Evolutionary conservation across 2,797 vertebrate species (phyloP).

Genomic region (Esox masquinongy): DNA sequence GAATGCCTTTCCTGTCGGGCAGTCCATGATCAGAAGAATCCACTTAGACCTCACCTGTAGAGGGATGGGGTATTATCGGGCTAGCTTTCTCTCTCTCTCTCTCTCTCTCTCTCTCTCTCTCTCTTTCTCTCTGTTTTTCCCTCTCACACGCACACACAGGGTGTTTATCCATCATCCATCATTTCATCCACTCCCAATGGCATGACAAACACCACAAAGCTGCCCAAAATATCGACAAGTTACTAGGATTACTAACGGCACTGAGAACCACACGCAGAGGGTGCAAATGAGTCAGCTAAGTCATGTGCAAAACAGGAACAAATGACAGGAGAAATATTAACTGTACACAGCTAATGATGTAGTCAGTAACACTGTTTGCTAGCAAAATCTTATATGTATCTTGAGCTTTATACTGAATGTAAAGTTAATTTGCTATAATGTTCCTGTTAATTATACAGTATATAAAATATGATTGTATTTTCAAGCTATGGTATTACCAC

Average conservation of each 20-base stretch:
- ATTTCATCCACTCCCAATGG: slow-evolving; percentile 13
- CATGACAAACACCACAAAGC: slow-evolving; percentile 9
- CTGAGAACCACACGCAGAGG: neutral
- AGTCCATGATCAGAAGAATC: slow-evolving; percentile 40
- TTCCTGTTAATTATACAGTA: no score
- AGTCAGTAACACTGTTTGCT: no score
- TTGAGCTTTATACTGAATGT: no score
- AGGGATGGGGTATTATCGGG: slow-evolving; percentile 24
- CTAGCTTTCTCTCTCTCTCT: slow-evolving; percentile 3
- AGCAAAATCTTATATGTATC: no score
- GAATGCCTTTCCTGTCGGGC: slow-evolving; percentile 32
- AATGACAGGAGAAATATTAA: no score
- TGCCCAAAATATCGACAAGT: slow-evolving; percentile 25
- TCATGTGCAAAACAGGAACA: neutral
- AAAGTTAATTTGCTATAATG: no score
- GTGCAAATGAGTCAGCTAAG: neutral
- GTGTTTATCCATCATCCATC: slow-evolving; percentile 18
- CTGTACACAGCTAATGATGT: no score
- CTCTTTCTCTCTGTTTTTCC: neutral
- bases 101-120: neutral
- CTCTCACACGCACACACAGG: neutral
- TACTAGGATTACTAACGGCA: neutral
- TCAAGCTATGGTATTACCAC: no score
- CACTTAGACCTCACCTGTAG: slow-evolving; percentile 41
- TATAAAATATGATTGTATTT: no score